Percentiles rank a stretch among this genome's conserved stretches.
phyloP scores from a whole-genome alignment of 2,797 vertebrate genomes.

The Lepus townsendii region DNA sequence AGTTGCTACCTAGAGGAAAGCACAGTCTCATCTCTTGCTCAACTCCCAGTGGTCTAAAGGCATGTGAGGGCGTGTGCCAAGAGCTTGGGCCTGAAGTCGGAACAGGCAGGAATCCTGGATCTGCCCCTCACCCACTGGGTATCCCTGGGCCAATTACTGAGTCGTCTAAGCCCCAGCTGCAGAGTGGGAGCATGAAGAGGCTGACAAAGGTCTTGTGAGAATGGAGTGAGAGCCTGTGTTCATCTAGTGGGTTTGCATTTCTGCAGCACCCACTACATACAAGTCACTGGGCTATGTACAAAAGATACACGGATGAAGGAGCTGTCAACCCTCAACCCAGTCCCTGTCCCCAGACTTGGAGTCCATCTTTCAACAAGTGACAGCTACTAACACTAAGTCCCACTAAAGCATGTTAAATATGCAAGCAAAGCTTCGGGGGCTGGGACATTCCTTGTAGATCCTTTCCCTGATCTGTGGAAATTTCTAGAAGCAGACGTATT shows the following conservation, averaged over 20 bases:
- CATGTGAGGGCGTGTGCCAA: not conserved
- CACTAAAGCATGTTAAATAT: not conserved
- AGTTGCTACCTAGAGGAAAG: not conserved
- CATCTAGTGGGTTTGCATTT: not conserved
- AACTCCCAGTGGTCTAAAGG: not conserved
- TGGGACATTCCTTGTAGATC: not conserved
- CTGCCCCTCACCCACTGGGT: not conserved
- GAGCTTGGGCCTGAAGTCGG: not conserved
- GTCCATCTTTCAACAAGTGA: not conserved
- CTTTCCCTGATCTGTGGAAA: not conserved
- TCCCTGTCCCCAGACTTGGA: not conserved
- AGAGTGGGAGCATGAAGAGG: not conserved
- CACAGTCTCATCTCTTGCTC: not conserved
- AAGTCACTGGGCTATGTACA: not conserved
- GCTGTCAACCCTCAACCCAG: not conserved
- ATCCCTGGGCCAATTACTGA: not conserved
- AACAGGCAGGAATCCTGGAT: not conserved
- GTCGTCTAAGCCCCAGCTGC: not conserved
- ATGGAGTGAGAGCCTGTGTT: not conserved
- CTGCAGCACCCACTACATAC: not conserved
- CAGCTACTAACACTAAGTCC: not conserved
- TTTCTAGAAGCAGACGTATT: not conserved
- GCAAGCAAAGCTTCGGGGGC: not conserved
- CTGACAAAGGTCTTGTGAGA: not conserved
- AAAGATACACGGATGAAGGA: not conserved